These are phyloP conservation scores for Nannoperca obscura DNA, from an alignment of 2,797 vertebrate species.

Conservation along the genomic window DNA sequence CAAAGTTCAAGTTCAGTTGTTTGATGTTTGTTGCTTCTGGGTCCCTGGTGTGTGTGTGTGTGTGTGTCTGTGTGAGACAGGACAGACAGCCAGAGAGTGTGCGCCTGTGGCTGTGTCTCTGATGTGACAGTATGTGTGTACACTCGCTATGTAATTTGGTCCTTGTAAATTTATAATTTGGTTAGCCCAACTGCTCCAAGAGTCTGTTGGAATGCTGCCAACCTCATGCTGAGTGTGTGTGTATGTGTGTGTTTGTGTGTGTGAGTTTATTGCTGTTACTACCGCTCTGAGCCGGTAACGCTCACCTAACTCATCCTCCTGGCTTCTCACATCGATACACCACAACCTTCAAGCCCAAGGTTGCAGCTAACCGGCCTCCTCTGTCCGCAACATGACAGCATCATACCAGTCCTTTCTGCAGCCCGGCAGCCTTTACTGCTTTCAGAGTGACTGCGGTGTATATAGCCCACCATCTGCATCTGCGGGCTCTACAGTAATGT, in stretches of 20 bases:
- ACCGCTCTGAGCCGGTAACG: constrained; percentile 34
- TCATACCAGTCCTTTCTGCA: constrained; percentile 47
- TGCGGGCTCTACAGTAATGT: constrained; percentile 69
- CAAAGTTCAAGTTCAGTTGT: constrained; percentile 71
- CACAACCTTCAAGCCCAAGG: constrained; percentile 72
- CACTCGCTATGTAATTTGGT: constrained; percentile 79
- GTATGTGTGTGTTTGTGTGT: constrained; percentile 26
- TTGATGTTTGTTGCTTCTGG: constrained; percentile 64
- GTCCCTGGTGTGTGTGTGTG: constrained; percentile 60
- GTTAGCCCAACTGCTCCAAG: constrained; percentile 80
- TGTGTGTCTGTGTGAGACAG: constrained; percentile 21
- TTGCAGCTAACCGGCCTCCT: constrained; percentile 51
- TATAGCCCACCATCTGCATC: constrained; percentile 58
- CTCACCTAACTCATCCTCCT: constrained; percentile 54
- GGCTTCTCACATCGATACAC: constrained; percentile 56
- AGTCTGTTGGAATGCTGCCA: constrained; percentile 80
- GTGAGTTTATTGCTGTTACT: constrained; percentile 48
- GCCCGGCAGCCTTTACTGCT: constrained; percentile 37
- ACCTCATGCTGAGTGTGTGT: constrained; percentile 54
- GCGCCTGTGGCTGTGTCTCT: constrained; percentile 56
- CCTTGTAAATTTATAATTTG: constrained; percentile 83
- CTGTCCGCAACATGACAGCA: constrained; percentile 53
- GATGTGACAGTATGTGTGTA: constrained; percentile 77
- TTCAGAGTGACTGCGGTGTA: constrained; percentile 49
- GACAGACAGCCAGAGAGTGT: constrained; percentile 25